Evolutionary conservation across 2,113 vertebrate species (phyloP).

Genomic region (Petromus typicus): DNA sequence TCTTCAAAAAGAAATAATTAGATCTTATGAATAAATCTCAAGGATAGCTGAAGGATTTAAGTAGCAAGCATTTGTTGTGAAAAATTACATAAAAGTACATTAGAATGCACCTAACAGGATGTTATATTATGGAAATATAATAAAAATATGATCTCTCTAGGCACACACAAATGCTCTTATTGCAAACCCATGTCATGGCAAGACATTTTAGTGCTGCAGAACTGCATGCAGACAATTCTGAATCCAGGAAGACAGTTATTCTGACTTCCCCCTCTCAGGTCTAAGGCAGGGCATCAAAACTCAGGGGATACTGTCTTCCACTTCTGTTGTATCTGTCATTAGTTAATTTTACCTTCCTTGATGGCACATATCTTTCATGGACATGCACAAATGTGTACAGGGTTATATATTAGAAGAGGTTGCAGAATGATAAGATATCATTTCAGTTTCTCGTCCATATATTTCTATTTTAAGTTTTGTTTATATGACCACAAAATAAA

Average conservation of each 20-base stretch:
- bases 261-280: background rate
- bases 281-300: background rate
- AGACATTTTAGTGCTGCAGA: background rate
- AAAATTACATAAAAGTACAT: background rate
- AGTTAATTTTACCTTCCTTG: slow-evolving; percentile 27
- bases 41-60: background rate
- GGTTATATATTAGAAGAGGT: background rate
- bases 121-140: background rate
- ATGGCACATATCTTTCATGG: background rate
- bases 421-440: background rate
- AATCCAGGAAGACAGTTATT: background rate
- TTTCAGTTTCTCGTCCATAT: background rate
- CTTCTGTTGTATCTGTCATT: slow-evolving; percentile 41
- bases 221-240: background rate
- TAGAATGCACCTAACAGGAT: background rate
- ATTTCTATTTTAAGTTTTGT: background rate
- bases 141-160: background rate
- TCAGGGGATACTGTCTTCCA: background rate
- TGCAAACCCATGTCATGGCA: background rate
- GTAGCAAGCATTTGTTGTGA: background rate
- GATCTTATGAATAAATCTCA: slow-evolving; percentile 20
- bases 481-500: background rate
- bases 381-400: background rate
- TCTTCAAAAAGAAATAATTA: slow-evolving; percentile 48
- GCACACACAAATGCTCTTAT: background rate